Percentiles rank a stretch among this genome's conserved stretches.
Evolutionary conservation across 2,113 vertebrate genomes (phyloP).

Genomic region (Syngnathoides biaculeatus): DNA sequence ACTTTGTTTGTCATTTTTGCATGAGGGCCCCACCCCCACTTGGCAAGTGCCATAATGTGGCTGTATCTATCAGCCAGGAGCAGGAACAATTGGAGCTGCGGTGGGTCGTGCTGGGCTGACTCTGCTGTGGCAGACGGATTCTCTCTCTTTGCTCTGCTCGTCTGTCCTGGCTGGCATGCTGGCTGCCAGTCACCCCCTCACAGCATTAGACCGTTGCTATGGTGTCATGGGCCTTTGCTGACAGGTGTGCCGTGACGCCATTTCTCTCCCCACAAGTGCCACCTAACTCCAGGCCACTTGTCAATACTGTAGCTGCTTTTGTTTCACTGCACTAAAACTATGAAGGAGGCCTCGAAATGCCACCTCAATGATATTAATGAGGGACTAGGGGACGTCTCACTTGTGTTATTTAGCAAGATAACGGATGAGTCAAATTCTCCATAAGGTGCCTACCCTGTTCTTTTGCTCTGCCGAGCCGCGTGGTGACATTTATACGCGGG

Average conservation of each 20-base stretch:
- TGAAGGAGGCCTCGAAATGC: conserved; percentile 15
- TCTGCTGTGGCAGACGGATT: conserved; percentile 57
- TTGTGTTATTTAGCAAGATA: conserved; percentile 22
- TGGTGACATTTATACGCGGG: conserved; percentile 25
- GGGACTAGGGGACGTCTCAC: conserved; percentile 21
- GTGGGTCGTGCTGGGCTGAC: conserved; percentile 35
- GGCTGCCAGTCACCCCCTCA: conserved; percentile 62
- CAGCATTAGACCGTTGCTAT: conserved; percentile 67
- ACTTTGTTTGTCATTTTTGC: conserved; percentile 23
- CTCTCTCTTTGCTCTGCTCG: conserved; percentile 3
- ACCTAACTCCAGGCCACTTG: conserved; percentile 52
- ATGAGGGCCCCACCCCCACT: conserved; percentile 30
- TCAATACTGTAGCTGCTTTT: conserved; percentile 48
- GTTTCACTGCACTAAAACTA: conserved; percentile 56
- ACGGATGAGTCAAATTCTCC: conserved; percentile 13
- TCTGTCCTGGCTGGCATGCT: conserved; percentile 28
- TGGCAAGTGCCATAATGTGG: conserved; percentile 47
- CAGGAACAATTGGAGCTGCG: conserved; percentile 45
- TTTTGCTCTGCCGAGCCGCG: background rate
- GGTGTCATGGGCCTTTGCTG: conserved; percentile 66
- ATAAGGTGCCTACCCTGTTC: conserved; percentile 8
- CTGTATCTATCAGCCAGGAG: conserved; percentile 60
- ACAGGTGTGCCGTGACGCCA: conserved; percentile 69
- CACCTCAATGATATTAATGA: conserved; percentile 18
- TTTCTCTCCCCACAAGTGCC: conserved; percentile 24